These are phyloP conservation scores for Anisognathus igniventris DNA, from an alignment of 2,797 vertebrate species.

Conservation along the genomic window DNA sequence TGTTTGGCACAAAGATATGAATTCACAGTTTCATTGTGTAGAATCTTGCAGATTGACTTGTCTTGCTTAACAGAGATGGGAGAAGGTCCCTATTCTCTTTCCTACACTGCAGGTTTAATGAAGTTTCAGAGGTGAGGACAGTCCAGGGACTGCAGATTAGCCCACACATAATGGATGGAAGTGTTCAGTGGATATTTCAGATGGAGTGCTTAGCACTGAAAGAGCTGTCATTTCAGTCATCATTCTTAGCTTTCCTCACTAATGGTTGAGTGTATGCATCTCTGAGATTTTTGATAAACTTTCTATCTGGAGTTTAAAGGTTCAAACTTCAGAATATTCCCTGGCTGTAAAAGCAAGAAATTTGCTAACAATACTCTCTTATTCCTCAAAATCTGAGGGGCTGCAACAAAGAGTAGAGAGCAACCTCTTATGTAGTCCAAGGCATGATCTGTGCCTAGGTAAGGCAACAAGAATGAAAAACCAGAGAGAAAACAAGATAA, in stretches of 20 bases:
- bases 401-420: neutral
- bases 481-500: neutral
- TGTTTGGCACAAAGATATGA: slow-evolving; percentile 27
- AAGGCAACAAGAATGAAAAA: neutral
- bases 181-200: slow-evolving; percentile 30
- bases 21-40: slow-evolving; percentile 3
- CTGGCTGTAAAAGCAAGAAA: neutral
- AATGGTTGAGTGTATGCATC: neutral
- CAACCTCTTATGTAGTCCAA: neutral
- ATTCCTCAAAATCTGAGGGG: neutral
- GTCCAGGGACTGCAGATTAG: neutral
- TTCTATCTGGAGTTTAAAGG: neutral
- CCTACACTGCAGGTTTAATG: neutral
- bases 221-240: slow-evolving; percentile 33
- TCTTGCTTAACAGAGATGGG: neutral
- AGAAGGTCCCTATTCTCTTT: neutral
- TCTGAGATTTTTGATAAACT: neutral
- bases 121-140: slow-evolving; percentile 28
- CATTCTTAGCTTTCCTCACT: slow-evolving; percentile 1
- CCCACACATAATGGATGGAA: slow-evolving; percentile 9
- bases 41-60: slow-evolving; percentile 23
- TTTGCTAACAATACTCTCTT: neutral
- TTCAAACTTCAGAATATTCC: slow-evolving; percentile 8
- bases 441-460: neutral
- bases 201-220: slow-evolving; percentile 23